These are phyloP conservation scores for Patiria pectinifera DNA, from an alignment of 53 echinoderm and acorn worm species.

Conservation along the genomic window DNA sequence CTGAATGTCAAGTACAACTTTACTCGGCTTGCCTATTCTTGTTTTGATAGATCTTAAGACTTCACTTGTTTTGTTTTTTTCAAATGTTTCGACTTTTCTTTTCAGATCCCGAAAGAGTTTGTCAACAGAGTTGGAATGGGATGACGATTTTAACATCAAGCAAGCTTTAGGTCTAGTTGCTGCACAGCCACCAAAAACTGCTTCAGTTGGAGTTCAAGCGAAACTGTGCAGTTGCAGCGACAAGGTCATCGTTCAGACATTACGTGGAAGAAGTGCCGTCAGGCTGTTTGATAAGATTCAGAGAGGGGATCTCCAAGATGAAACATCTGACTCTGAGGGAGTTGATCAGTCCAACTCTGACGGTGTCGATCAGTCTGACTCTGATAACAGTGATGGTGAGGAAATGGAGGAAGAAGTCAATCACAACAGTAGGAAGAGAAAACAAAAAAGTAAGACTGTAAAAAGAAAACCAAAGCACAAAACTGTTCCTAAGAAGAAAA, in stretches of 20 bases:
- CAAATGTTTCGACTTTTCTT: background rate
- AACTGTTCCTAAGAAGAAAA: background rate
- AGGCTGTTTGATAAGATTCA: background rate
- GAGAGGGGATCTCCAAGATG: background rate
- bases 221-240: slow-evolving; percentile 24
- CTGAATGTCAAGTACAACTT: no score
- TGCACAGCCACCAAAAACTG: background rate
- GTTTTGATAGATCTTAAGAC: no score
- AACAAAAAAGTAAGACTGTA: background rate
- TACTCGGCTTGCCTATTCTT: no score
- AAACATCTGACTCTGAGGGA: background rate
- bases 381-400: background rate
- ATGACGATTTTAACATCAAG: background rate
- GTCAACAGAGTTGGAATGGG: slow-evolving; percentile 17
- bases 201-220: slow-evolving; percentile 45
- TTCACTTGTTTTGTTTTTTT: background rate
- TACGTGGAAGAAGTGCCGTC: background rate
- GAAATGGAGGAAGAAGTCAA: background rate
- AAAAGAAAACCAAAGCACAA: background rate
- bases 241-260: background rate
- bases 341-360: no score
- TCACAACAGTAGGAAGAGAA: background rate
- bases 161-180: background rate
- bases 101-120: slow-evolving; percentile 19
- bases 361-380: background rate